Base-by-base conservation (phyloP, 2,888 invertebrate genomes). In the Volucella inflata region DNA sequence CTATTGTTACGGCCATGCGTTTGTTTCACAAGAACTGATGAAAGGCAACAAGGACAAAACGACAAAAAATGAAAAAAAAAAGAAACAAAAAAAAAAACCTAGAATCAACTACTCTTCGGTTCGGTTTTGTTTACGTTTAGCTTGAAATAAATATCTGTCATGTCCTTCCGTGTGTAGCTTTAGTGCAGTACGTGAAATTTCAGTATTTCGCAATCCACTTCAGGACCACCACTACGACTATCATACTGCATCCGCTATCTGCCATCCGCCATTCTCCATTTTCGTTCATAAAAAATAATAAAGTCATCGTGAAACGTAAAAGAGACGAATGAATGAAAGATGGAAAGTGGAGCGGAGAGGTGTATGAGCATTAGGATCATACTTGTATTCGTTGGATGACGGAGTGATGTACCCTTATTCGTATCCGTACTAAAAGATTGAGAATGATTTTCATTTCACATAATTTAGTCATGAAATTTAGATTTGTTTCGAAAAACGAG, bases 111-210 rank as follows among this genome's bases (percentile, higher is more conserved):
- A 62, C 30, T 46, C 60, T 44, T 71, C 64, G 78, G 78, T 71
- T 65, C 48, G 75, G 75, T 53, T 76, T 80, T 84, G 84, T 84
- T 84, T 76, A 76, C 77, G 82, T 84, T 80, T 65, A 80, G 53
- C 75, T 76, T 71, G 71, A 80, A 80, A 84, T 76, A 84, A 84
- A 84, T 84, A 84, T 84, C 84, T 71, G 75, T 71, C 80, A 76
- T 84, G 84, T 84, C 84, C 79, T 79, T 79, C 83, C 79, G 83
- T 79, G 79, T 68, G 60, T 60, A 70, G 55, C 62, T 71, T 65
- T 59, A 60, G 65, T 81, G 80, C 76, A 76, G 44, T 75, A 81
- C 55, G 76, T 65, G 60, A 38, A 72, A 59, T 71, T 60, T 59
- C 60, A 48, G 3, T 21, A 30, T 30, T 40, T 40, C 67, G 8